Evolutionary conservation across 37 sponge, comb jelly and placozoan species (phyloP), one percentile per base, ranked within the genome.

Genomic region (Diacarnus erythraeanus): DNA sequence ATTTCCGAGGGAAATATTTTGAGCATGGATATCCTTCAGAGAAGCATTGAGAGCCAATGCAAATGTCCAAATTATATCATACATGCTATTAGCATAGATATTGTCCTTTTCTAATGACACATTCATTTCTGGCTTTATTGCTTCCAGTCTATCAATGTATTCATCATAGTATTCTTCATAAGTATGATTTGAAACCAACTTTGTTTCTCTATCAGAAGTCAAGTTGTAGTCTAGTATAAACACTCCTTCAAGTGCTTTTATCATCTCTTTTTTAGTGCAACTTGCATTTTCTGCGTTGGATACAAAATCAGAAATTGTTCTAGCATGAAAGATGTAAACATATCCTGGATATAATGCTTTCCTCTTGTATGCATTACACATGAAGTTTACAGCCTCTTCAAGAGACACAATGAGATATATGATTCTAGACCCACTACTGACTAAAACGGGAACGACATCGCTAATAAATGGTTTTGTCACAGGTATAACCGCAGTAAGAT

Each of bases 51-150:
- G 44, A 12, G 86, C 86, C 31, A 78, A 41, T 25, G 73, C 79
- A 78, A 78, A 64, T 3, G 86, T 73, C 79, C 79, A 85, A 30
- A 85, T 79, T 40, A 70, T 63, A 58, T 85, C 86, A 72, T 85
- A 73, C 27, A 85, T 43, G 2, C 39, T 3, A 37, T 60, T 77
- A 17, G 79, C 79, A 40, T 72, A 85, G 1, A 41, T 25, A 58
- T 38, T 71, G 2, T 57, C 79, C n/a, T n/a, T n/a, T 43, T 51
- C 23, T 3, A 65, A 39, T 31, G 64, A n/a, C 38, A 33, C 26
- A 47, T n/a, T 59, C 26, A 34, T 72, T n/a, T 33, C 29, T 64
- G 2, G 40, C 2, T 58, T 40, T 37, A 58, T 59, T 5, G 27
- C 8, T 3, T 69, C 34, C 12, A 85, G 70, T 21, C 71, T 54